These are phyloP conservation scores for Oreochromis aureus DNA, from an alignment of 2,113 vertebrate genomes.

Conservation along the genomic window DNA sequence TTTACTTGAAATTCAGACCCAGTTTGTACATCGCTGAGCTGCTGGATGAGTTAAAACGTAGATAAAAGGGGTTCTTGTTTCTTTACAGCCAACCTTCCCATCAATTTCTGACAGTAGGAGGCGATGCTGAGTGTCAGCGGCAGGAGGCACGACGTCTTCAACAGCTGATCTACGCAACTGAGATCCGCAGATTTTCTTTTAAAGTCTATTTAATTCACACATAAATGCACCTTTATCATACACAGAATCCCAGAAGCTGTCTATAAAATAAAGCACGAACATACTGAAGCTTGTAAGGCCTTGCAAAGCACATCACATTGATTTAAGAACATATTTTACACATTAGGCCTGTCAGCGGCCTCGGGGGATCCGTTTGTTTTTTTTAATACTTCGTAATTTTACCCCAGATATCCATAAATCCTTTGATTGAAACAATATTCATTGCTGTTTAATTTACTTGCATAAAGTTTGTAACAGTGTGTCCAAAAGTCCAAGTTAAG, in stretches of 20 bases:
- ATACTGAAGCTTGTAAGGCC: background rate
- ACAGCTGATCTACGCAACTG: background rate
- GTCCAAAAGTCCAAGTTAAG: background rate
- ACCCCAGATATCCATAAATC: background rate
- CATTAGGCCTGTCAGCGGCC: background rate
- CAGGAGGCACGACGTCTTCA: background rate
- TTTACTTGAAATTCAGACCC: fast-evolving
- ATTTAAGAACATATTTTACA: background rate
- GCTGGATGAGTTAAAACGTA: background rate
- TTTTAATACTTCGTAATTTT: background rate
- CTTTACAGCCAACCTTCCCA: background rate
- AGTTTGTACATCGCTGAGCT: background rate
- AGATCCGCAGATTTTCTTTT: background rate
- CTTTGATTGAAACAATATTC: background rate
- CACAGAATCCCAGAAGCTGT: fast-evolving
- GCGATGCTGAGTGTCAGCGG: background rate
- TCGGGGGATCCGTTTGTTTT: background rate
- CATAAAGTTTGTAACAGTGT: background rate
- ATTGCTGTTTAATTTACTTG: background rate
- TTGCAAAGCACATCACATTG: background rate
- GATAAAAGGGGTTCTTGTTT: background rate
- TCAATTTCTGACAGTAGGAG: background rate
- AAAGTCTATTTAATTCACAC: background rate
- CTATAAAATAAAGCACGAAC: background rate
- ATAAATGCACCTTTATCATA: background rate